A percentile compares a stretch with the other conserved stretches of the same genome.
Evolutionary conservation across 2,113 vertebrate genomes (phyloP).

Genomic region (Trogon melanurus): DNA sequence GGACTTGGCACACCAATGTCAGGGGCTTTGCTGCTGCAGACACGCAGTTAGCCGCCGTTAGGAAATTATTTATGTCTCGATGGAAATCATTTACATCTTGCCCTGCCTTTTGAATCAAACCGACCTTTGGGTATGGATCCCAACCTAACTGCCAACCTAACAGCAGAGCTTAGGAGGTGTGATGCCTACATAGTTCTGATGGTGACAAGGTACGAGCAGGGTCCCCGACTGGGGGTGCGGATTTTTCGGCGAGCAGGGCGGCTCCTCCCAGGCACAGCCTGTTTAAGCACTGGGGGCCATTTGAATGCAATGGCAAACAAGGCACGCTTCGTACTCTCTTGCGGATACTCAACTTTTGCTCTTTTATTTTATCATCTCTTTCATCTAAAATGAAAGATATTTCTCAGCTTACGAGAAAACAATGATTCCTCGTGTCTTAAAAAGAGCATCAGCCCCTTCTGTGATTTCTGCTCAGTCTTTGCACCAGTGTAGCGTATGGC

Average conservation of each 20-base stretch:
- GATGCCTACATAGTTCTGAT: neutral
- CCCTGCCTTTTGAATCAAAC: neutral
- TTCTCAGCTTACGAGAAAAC: neutral
- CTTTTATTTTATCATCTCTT: neutral
- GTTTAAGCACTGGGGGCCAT: neutral
- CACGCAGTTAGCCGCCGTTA: accelerated
- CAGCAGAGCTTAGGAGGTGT: neutral
- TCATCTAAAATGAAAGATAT: constrained; percentile 12
- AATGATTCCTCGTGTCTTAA: neutral
- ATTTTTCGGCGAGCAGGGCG: neutral
- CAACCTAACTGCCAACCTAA: neutral
- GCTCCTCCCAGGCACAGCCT: neutral
- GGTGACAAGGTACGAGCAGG: accelerated
- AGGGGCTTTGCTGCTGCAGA: neutral
- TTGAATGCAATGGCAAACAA: neutral
- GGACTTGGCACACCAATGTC: accelerated
- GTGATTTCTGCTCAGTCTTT: neutral
- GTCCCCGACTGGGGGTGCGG: accelerated
- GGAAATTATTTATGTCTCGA: neutral
- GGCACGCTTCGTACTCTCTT: accelerated
- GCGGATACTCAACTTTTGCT: neutral
- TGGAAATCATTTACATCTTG: neutral
- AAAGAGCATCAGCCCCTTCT: neutral
- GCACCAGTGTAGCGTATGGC: neutral
- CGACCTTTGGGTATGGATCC: neutral